phyloP scores from a whole-genome alignment of 2,113 vertebrate genomes.

The Cacatua alba region DNA sequence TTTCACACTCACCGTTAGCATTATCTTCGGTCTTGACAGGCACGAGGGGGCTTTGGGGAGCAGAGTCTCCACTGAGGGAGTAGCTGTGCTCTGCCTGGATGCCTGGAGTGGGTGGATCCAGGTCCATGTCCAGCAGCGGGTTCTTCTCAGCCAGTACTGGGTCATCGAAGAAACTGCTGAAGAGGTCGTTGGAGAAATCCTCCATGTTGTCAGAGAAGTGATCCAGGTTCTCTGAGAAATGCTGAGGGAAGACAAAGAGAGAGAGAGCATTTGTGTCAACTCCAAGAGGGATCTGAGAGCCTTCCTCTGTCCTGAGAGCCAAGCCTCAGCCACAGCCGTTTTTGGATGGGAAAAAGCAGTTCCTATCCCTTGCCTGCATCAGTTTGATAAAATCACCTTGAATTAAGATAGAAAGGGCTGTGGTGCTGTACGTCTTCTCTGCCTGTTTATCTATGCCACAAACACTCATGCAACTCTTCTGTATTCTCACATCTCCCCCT shows the following conservation, averaged over 20 bases:
- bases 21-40: constrained; percentile 94
- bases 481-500: neutral
- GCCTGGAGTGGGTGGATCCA: constrained; percentile 89
- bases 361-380: neutral
- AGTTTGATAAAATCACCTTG: neutral
- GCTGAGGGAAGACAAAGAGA: constrained; percentile 57
- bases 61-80: constrained; percentile 94
- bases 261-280: neutral
- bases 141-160: constrained; percentile 91
- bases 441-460: neutral
- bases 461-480: neutral
- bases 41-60: constrained; percentile 94
- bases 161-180: constrained; percentile 98
- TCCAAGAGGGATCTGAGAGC: neutral
- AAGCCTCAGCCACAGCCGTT: neutral
- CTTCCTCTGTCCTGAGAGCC: neutral
- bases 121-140: constrained; percentile 91
- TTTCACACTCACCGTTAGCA: constrained; percentile 78
- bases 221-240: constrained; percentile 84
- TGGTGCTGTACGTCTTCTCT: neutral
- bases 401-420: neutral
- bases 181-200: constrained; percentile 97
- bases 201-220: constrained; percentile 97
- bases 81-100: constrained; percentile 99
- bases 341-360: neutral